Base-by-base conservation (phyloP, 2,888 invertebrate species). In the Amiota communis region DNA sequence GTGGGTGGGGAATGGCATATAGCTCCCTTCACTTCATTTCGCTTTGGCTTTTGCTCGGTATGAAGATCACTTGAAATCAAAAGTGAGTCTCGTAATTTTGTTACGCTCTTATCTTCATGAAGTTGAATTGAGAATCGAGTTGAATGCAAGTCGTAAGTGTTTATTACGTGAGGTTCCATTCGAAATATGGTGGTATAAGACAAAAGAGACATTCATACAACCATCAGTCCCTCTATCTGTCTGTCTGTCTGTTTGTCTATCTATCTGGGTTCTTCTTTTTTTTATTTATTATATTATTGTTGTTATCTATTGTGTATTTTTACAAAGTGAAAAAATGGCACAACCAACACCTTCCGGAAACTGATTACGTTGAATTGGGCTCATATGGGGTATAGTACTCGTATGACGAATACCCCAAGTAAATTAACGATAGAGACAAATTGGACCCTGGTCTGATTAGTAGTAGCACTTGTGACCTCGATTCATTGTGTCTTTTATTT, bases 401-500 rank as follows among this genome's bases (percentile, higher is more conserved):
- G 46, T 17, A 48, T 47, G 67, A 56, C 70, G 15, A 3, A n/a
- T 63, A 46, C 36, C 36, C 36, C 8, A 36, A 12, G 46, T 46
- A 13, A n/a, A 36, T 20, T 2, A 46, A 13, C 13, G 63, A 63
- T n/a, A 63, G 63, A 46, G 46, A 36, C 20, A 61, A 56, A 49
- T 69, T 57, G 17, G 56, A 36, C 56, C 36, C 20, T 49, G 59
- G 48, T 48, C 61, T 47, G 61, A 59, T 59, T 46, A 47, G 61
- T 23, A 23, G 23, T 23, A 47, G 71, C 71, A 49, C 71, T 59
- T 51, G 17, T 23, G 57, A 51, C 56, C 70, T 70, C 70, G 15
- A 57, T 57, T 70, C 61, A 13, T 49, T 47, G 67, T 67, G 64
- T 46, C 64, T 46, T 64, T n/a, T 64, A 64, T 36, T 8, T 20